phyloP scores from a whole-genome alignment of 2,888 invertebrate species.

The Uloborus plumipes region DNA sequence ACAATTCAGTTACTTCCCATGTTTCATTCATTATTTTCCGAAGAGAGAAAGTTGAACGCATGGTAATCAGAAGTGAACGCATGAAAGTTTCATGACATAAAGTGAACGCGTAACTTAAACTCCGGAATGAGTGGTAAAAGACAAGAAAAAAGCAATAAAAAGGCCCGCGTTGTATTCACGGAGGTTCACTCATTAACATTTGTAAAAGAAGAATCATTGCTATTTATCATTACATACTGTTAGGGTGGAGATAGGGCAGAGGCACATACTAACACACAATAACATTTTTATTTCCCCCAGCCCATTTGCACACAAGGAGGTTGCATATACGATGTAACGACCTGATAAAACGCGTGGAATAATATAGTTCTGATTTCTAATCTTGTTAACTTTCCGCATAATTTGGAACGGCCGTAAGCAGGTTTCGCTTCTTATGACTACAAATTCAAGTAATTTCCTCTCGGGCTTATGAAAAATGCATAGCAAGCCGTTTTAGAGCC shows the following conservation, averaged over 20 bases:
- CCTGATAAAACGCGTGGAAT: conserved; percentile 32
- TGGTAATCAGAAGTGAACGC: neutral
- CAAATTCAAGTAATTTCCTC: conserved; percentile 64
- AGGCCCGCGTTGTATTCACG: conserved; percentile 37
- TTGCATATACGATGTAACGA: conserved; percentile 27
- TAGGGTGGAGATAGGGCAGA: conserved; percentile 35
- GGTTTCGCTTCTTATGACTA: conserved; percentile 63
- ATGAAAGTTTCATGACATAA: conserved; percentile 3
- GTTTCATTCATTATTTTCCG: no score
- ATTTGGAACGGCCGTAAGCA: conserved; percentile 48
- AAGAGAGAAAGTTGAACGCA: no score
- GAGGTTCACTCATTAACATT: conserved; percentile 55
- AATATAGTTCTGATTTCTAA: conserved; percentile 52
- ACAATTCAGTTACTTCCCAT: no score
- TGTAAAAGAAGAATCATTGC: conserved; percentile 38
- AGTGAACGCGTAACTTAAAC: conserved; percentile 17
- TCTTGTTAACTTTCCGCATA: conserved; percentile 62
- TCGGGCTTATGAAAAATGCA: conserved; percentile 63
- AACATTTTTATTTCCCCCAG: conserved; percentile 36
- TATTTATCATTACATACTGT: conserved; percentile 36
- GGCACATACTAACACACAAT: conserved; percentile 42
- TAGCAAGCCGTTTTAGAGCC: conserved; percentile 60
- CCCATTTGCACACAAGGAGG: conserved; percentile 52
- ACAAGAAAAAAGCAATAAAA: conserved; percentile 18
- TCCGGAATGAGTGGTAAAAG: conserved; percentile 15